Evolutionary conservation across 2,113 vertebrate genomes (phyloP), one percentile per base, ranked within the genome.

Genomic region (Benthochromis sp.): DNA sequence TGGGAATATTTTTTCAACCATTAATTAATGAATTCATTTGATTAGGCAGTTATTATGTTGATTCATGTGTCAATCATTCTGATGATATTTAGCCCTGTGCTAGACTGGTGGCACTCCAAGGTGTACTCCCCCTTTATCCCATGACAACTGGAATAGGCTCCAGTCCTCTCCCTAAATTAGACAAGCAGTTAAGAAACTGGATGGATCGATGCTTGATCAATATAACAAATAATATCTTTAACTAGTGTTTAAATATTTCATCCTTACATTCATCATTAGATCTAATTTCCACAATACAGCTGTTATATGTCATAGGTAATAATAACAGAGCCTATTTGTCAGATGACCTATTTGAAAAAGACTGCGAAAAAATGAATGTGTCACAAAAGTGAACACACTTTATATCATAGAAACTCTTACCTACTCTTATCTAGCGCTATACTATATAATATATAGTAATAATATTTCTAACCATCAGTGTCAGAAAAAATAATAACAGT

Each of bases 291-390:
- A 71, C 38, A 71, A 43, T 40, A 71, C n/a, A 43, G 36, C 38
- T 71, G 38, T 24, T 24, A 24, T 43, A 16, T 71, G 2, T 13
- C 38, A 71, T 43, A 45, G 13, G n/a, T 43, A 71, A 71, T 71
- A 24, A 73, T 43, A 27, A 27, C 66, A 73, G 0, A 16, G 6
- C 38, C 13, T 16, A 27, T 71, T 40, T 71, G 63, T 71, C n/a
- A 71, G 36, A 71, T 69, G 63, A 40, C n/a, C n/a, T 69, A 40
- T 69, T 40, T 43, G 38, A 71, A 71, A 71, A 43, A 69, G 19
- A 21, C 63, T 21, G 55, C 29, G 57, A 59, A 31, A 59, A 31
- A 59, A 29, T 31, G 27, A 59, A 31, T 17, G 8, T 59, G 31
- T 69, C 2, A 69, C 19, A 69, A 8, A 69, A n/a, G 31, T 66